phyloP scores from a whole-genome alignment of 2,797 vertebrate genomes.

The Tragelaphus oryx region DNA sequence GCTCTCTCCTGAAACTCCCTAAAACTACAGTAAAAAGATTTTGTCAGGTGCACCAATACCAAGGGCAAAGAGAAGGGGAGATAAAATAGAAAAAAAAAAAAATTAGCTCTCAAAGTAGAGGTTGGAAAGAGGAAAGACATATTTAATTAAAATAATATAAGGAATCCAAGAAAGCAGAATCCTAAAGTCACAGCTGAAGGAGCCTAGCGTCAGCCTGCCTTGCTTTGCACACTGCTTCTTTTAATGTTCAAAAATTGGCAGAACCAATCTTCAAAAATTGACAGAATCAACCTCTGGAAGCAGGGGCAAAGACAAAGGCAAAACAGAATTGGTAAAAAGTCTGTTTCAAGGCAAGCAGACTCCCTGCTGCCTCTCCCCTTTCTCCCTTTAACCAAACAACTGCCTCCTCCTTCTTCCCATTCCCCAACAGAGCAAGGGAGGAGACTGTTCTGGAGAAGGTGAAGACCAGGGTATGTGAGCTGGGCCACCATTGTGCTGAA shows the following conservation, averaged over 20 bases:
- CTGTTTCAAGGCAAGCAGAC: background rate
- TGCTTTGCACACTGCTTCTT: background rate
- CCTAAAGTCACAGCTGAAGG: background rate
- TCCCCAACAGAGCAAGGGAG: accelerated
- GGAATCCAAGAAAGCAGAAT: background rate
- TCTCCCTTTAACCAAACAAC: background rate
- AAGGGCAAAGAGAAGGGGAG: background rate
- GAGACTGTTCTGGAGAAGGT: background rate
- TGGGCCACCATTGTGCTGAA: background rate
- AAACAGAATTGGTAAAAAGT: background rate
- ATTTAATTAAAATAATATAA: background rate
- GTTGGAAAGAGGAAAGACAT: background rate
- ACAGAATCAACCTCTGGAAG: background rate
- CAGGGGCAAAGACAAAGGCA: background rate
- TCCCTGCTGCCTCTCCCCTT: background rate
- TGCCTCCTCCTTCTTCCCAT: too few species aligned
- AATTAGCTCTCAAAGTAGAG: background rate
- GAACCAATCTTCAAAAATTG: background rate
- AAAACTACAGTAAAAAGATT: background rate
- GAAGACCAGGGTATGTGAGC: background rate
- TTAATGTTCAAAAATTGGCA: background rate
- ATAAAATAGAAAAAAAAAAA: background rate
- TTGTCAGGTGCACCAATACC: background rate
- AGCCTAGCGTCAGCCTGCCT: background rate
- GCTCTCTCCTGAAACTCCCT: background rate